Conservation (phyloP, 2,888 invertebrate species). For the Philonicus albiceps region DNA sequence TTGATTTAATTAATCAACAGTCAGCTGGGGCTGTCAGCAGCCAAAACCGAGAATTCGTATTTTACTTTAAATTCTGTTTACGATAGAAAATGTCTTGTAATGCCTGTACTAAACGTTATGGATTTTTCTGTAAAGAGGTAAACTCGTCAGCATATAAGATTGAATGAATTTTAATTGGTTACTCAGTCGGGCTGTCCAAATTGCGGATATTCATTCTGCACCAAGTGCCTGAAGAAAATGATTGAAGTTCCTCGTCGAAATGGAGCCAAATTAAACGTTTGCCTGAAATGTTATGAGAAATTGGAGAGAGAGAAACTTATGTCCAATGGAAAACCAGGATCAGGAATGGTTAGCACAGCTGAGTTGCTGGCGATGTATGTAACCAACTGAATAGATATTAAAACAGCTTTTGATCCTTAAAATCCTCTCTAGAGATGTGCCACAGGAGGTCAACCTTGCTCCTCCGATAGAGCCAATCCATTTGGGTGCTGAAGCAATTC, state of each 20-base stretch:
- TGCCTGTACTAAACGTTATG: constrained; percentile 75
- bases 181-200: constrained; percentile 80
- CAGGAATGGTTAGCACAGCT: background rate
- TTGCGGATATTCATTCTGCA: constrained; percentile 85
- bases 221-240: constrained; percentile 79
- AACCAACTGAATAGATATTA: background rate
- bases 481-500: constrained; percentile 17
- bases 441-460: constrained; percentile 53
- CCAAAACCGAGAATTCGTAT: background rate
- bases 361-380: background rate
- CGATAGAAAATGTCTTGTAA: constrained; percentile 75
- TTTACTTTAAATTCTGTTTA: background rate
- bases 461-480: constrained; percentile 55
- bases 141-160: background rate
- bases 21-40: background rate
- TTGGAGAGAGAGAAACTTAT: constrained; percentile 54
- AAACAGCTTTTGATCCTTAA: background rate
- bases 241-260: constrained; percentile 70
- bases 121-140: constrained; percentile 78
- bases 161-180: background rate
- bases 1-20: background rate
- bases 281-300: constrained; percentile 64
- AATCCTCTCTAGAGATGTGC: constrained; percentile 51
- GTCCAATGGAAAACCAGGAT: background rate
- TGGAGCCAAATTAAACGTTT: constrained; percentile 73